Evolutionary conservation across 2,888 invertebrate genomes (phyloP), one percentile per base, ranked within the genome.

Genomic region (Pandemis corylana): DNA sequence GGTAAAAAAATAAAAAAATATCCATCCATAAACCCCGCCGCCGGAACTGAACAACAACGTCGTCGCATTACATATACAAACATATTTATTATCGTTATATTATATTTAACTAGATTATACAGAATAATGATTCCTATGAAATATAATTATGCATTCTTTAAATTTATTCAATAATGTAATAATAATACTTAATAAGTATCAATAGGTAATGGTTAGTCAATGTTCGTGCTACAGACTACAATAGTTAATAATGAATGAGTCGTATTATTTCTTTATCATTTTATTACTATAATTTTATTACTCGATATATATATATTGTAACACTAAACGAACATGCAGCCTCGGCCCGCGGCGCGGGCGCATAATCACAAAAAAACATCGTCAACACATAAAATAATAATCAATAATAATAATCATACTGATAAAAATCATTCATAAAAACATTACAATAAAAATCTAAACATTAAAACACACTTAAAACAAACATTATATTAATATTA

Each of bases 41-140:
- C 91, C 93, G 89, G 90, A 85, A 88, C 79, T 88, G 89, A 81
- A 83, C 85, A 91, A 91, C 89, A 84, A 84, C 83, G 78, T 79
- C 79, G 79, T 78, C 85, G 84, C 82, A 84, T 87, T 59, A 89
- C 89, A 89, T 89, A 90, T 90, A 92, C 92, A 90, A 90, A 89
- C 80, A 88, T 90, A 87, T 91, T 90, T 89, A 89, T 91, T 91
- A 94, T 93, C 89, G 90, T 94, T 94, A 94, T 91, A 94, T 91
- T 94, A 72, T 59, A 59, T 59, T 67, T 94, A 95, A 94, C 95
- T 95, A 95, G 92, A 94, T 94, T 94, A 94, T 95, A 95, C 94
- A 93, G 94, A 94, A 95, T 95, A 94, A 95, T 95, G 93, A 94
- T 94, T 92, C 94, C 94, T 95, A 95, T 94, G 94, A 94, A 94